phyloP scores from a whole-genome alignment of 2,113 vertebrate genomes.

The Protobothrops flavoviridis region DNA sequence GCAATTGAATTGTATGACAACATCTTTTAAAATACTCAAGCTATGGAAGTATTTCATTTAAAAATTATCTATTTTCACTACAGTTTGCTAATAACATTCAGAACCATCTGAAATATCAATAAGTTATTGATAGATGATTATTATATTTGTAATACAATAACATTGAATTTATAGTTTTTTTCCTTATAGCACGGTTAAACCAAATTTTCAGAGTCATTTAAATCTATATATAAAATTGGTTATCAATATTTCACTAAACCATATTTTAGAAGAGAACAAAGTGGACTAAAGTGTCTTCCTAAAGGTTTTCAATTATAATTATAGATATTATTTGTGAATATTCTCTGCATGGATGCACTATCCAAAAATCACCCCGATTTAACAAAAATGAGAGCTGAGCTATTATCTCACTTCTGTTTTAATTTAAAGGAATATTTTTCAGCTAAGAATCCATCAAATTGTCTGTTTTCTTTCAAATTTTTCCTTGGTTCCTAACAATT shows the following conservation, averaged over 20 bases:
- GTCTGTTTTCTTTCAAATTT: conserved; percentile 61
- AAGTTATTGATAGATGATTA: conserved; percentile 1
- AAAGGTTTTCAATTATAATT: conserved; percentile 58
- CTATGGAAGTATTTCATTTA: conserved; percentile 9
- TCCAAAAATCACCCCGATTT: conserved; percentile 60
- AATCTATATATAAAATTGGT: background rate
- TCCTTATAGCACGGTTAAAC: background rate
- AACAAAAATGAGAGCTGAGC: conserved; percentile 52
- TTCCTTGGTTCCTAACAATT: conserved; percentile 70
- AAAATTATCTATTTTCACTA: conserved; percentile 33
- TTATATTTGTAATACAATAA: conserved; percentile 26
- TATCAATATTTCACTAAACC: conserved; percentile 27
- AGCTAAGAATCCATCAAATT: conserved; percentile 63
- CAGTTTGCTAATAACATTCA: conserved; percentile 24
- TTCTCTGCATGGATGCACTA: conserved; percentile 58
- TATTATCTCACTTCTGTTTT: conserved; percentile 65
- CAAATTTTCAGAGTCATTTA: conserved; percentile 36
- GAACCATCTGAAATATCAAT: conserved; percentile 21
- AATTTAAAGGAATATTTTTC: conserved; percentile 68
- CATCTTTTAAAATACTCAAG: conserved; percentile 7
- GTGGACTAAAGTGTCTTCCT: conserved; percentile 51
- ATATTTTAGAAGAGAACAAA: conserved; percentile 34
- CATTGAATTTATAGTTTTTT: conserved; percentile 18
- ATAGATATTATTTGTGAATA: conserved; percentile 61
- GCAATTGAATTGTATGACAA: background rate